Percentiles rank a stretch among this genome's conserved stretches.
Conservation (phyloP, 2,888 invertebrate species). For the Ormyrus pomaceus region DNA sequence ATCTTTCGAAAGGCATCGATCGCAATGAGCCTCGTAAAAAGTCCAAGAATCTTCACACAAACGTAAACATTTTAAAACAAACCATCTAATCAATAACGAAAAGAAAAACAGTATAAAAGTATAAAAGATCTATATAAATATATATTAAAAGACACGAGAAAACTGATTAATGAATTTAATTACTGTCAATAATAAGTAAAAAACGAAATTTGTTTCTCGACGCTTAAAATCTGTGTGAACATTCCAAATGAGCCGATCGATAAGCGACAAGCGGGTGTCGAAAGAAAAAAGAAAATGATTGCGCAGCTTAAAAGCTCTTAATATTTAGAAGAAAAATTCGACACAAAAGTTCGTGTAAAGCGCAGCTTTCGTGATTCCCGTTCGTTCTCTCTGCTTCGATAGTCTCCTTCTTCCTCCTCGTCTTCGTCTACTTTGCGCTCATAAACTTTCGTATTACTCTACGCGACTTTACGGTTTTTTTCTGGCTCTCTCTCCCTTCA, state of each 20-base stretch:
- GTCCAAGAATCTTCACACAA: slow-evolving; percentile 44
- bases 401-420: slow-evolving; percentile 60
- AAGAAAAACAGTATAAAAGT: slow-evolving; percentile 32
- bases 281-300: slow-evolving; percentile 51
- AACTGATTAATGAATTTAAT: slow-evolving; percentile 26
- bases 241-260: slow-evolving; percentile 59
- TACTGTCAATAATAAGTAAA: slow-evolving; percentile 28
- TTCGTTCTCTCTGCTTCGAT: slow-evolving; percentile 56
- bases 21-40: slow-evolving; percentile 40
- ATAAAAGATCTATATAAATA: slow-evolving; percentile 17
- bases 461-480: slow-evolving; percentile 40
- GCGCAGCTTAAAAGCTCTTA: slow-evolving; percentile 12
- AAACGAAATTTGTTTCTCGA: slow-evolving; percentile 41
- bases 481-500: slow-evolving; percentile 43
- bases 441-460: slow-evolving; percentile 36
- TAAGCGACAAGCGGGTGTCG: slow-evolving; percentile 56
- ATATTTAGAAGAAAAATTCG: slow-evolving; percentile 14
- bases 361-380: slow-evolving; percentile 47
- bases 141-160: slow-evolving; percentile 10
- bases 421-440: slow-evolving; percentile 53
- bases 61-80: slow-evolving; percentile 30
- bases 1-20: slow-evolving; percentile 51
- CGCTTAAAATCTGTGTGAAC: slow-evolving; percentile 56
- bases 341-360: slow-evolving; percentile 39
- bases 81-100: slow-evolving; percentile 16